Conservation (phyloP, 2,113 vertebrate species). For the Orientallactaga bullata region DNA sequence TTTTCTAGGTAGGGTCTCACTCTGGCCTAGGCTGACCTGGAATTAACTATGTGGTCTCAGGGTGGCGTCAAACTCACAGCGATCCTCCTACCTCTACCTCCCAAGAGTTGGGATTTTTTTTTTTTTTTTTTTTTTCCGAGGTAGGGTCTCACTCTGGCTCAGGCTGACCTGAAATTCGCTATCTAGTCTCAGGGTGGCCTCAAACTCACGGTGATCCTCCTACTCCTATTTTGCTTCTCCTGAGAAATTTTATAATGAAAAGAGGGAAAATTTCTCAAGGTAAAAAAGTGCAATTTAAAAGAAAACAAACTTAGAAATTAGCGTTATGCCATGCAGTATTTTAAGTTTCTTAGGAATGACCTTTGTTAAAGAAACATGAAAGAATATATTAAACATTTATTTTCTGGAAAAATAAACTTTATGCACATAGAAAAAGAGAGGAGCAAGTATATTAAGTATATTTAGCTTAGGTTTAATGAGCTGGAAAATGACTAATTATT, state of each 20-base stretch:
- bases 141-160: no score
- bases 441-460: not conserved
- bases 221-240: slow-evolving; percentile 19
- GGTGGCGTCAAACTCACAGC: no score
- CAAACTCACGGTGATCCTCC: no score
- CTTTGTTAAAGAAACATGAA: slow-evolving; percentile 8
- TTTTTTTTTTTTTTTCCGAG: no score
- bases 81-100: no score
- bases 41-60: no score
- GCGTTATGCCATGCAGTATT: slow-evolving; percentile 27
- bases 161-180: no score
- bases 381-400: not conserved
- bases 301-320: slow-evolving; percentile 50
- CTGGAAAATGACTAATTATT: not conserved
- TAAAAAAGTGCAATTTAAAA: slow-evolving; percentile 58
- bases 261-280: slow-evolving; percentile 52
- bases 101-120: no score
- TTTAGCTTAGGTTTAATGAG: not conserved
- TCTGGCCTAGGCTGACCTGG: no score
- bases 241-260: slow-evolving; percentile 62
- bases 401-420: slow-evolving; percentile 3
- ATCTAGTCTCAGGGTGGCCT: no score
- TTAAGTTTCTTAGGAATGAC: slow-evolving; percentile 43
- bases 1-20: no score
- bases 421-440: not conserved